These are phyloP conservation scores for Cinclus mexicanus DNA, from an alignment of 2,113 vertebrate species.

Conservation along the genomic window DNA sequence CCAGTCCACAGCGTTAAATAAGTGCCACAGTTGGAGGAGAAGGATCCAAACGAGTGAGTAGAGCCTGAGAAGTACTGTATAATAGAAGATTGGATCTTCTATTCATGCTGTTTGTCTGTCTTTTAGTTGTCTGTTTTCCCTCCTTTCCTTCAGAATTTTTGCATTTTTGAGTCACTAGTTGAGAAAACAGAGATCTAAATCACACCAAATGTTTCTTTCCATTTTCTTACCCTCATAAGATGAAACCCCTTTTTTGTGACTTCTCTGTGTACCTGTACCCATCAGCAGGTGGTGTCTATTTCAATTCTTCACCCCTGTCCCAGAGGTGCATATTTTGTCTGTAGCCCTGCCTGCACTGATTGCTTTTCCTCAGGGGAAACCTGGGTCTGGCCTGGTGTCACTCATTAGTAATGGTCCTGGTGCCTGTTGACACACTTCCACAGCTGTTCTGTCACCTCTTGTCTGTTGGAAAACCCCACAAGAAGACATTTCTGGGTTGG, in stretches of 20 bases:
- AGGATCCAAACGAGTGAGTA: conserved; percentile 76
- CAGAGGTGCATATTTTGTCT: background rate
- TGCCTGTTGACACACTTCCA: background rate
- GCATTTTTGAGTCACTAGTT: background rate
- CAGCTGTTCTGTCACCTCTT: background rate
- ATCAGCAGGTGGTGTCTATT: background rate
- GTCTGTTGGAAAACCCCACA: background rate
- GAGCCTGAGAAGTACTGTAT: background rate
- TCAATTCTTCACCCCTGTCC: background rate
- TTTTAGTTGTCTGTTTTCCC: background rate
- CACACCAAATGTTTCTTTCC: background rate
- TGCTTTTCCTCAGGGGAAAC: background rate
- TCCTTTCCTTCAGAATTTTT: background rate
- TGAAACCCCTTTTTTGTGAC: background rate
- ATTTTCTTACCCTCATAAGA: background rate
- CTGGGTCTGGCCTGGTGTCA: background rate
- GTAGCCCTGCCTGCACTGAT: background rate
- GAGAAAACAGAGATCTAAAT: background rate
- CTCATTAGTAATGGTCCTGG: background rate
- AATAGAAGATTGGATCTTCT: background rate
- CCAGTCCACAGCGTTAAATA: conserved; percentile 43
- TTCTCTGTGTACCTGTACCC: background rate
- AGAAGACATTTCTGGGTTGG: background rate
- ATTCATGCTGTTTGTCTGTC: background rate
- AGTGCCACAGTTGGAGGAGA: conserved; percentile 73